Percentiles rank a stretch among this genome's conserved stretches.
Conservation (phyloP, 2,888 invertebrate species). For the Helicoverpa assulta region DNA sequence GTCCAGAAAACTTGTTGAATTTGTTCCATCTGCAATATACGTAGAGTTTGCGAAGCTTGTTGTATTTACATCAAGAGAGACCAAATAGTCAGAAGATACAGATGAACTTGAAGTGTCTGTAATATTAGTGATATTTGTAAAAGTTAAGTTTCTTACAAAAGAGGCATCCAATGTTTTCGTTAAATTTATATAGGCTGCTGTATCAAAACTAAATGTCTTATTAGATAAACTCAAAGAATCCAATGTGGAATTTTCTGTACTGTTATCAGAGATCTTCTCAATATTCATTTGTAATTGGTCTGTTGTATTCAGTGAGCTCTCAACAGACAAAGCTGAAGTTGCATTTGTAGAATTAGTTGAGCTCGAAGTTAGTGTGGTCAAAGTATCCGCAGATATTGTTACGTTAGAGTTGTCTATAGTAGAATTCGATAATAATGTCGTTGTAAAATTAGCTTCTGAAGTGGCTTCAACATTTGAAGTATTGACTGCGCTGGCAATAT, state of each 20-base stretch:
- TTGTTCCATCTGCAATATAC: slow-evolving; percentile 19
- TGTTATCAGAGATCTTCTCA: slow-evolving; percentile 15
- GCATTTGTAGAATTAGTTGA: slow-evolving; percentile 46
- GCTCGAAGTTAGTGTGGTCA: slow-evolving; percentile 30
- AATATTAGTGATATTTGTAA: slow-evolving; percentile 25
- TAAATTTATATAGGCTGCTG: slow-evolving; percentile 23
- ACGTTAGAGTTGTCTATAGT: slow-evolving; percentile 26
- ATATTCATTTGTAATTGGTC: slow-evolving; percentile 18
- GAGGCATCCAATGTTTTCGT: slow-evolving; percentile 31
- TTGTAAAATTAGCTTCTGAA: slow-evolving; percentile 32
- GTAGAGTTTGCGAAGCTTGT: slow-evolving; percentile 25
- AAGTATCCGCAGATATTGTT: slow-evolving; percentile 27
- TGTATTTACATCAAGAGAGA: slow-evolving; percentile 27
- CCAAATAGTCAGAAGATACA: slow-evolving; percentile 7
- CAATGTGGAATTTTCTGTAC: slow-evolving; percentile 9
- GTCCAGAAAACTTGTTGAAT: slow-evolving; percentile 13
- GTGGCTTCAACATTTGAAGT: slow-evolving; percentile 32
- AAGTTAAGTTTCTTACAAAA: slow-evolving; percentile 18
- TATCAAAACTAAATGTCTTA: background rate
- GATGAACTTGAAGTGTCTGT: slow-evolving; percentile 17
- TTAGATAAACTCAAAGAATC: slow-evolving; percentile 35
- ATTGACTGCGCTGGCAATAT: slow-evolving; percentile 28
- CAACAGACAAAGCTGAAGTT: slow-evolving; percentile 20
- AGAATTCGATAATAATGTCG: slow-evolving; percentile 18
- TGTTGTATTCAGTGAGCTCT: slow-evolving; percentile 19